Percentiles rank a stretch among this genome's conserved stretches.
Evolutionary conservation across 2,797 vertebrate species (phyloP).

Genomic region (Pantherophis vulpinus): DNA sequence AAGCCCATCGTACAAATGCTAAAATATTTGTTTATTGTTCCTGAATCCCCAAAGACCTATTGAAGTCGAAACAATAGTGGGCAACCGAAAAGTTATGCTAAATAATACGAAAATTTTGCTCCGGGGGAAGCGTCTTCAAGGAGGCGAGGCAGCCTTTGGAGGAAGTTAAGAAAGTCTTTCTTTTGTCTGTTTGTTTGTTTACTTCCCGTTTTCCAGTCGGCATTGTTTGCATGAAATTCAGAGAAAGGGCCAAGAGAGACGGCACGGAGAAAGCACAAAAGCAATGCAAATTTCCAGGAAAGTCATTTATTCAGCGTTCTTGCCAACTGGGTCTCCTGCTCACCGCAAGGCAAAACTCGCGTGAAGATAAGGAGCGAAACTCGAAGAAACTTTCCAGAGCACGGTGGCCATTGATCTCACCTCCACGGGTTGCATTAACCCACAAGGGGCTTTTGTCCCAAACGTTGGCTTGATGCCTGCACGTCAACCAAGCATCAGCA

Average conservation of each 20-base stretch:
- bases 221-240: conserved; percentile 29
- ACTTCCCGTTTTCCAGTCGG: conserved; percentile 41
- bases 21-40: conserved; percentile 40
- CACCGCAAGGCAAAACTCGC: conserved; percentile 11
- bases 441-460: not conserved
- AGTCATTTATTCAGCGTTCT: conserved; percentile 30
- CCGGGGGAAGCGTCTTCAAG: conserved; percentile 53
- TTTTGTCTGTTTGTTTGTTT: conserved; percentile 38
- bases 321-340: conserved; percentile 55
- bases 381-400: conserved; percentile 37
- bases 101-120: not conserved
- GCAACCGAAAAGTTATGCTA: conserved; percentile 35
- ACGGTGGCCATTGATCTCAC: conserved; percentile 25
- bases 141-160: conserved; percentile 55
- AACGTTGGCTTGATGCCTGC: too few species aligned
- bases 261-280: conserved; percentile 55
- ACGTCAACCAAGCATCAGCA: too few species aligned
- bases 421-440: rapidly evolving
- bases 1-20: conserved; percentile 29
- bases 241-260: conserved; percentile 34
- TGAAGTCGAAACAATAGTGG: conserved; percentile 54
- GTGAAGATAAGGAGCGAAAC: conserved; percentile 39
- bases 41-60: conserved; percentile 58
- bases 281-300: conserved; percentile 51
- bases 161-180: conserved; percentile 51